Base-by-base conservation (phyloP, 2,113 vertebrate species). In the Pteruthius melanotis region DNA sequence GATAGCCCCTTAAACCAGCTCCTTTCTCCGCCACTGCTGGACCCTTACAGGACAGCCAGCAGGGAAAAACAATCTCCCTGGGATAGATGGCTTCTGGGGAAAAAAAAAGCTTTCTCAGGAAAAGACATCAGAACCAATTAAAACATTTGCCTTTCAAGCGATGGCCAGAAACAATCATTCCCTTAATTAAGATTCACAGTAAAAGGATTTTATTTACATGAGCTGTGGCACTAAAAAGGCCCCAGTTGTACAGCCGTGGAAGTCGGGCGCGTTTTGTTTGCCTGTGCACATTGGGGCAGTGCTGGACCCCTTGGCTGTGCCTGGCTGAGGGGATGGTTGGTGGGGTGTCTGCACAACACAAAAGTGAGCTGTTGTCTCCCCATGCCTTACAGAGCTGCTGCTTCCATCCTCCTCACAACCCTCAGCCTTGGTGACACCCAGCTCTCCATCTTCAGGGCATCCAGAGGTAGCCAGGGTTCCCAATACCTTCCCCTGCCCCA, bases 171-270 rank as follows among this genome's bases (percentile, higher is more conserved):
- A 94, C 83, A 44, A 91, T 93, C 83, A 53, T 93, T 95, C 71
- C 35, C 44, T 96, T 95, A 94, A 91, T 94, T 96, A 96, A 97
- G 83, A 94, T 92, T 79, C 92, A 89, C 89, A 79, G 76, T 64
- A 75, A 79, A 94, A 87, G 54, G 42, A 52, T 91, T 94, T 96
- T 94, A 96, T 96, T 96, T 94, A 94, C 95, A 92, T 69, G 85
- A 96, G 83, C 76, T 53, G 64, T 83, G 64, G 69, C 14, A 12
- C 76, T 93, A 61, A 76, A 85, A 87, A 80, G 66, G n/a, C 53
- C 80, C 49, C n/a, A 8, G 6, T 39, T 91, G 50, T 12, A 42
- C 23, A 71, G 63, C 10, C 0, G 0, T 14, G 24, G 52, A 49
- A 71, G 19, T 3, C 0, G 6, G 42, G 26, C 63, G 47, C 4